Evolutionary conservation across 2,113 vertebrate species (phyloP), one percentile per base, ranked within the genome.

Genomic region (Furnarius figulus): DNA sequence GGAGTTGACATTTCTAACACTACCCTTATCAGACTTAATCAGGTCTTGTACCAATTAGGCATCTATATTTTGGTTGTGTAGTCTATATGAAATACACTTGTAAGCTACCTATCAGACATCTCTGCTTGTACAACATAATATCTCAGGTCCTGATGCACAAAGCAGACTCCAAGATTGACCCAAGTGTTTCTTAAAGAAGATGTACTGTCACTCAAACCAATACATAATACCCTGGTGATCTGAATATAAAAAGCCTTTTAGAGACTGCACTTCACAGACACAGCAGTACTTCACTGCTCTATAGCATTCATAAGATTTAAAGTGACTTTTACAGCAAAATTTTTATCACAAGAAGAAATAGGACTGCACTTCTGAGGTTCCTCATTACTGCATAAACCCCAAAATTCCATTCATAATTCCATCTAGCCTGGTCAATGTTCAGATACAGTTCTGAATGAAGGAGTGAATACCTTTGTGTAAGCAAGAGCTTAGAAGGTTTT

Each of bases 1-100:
- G 75, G 79, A 79, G 58, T 68, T 66, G 35, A 71, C 33, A 39
- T 86, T 62, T 88, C 24, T 91, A 92, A 61, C 8, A 28, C 56
- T 90, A 46, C 22, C 19, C 50, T 74, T 97, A 90, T 93, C 90
- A 96, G 61, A 87, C 24, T 75, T 62, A 91, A 92, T 94, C 90
- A 81, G 58, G 55, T 74, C 76, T 92, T 96, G 58, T 83, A 87
- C 25, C 63, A 77, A 91, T 87, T 93, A 90, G 30, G 42, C 52
- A 61, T 89, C 66, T 77, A 20, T 80, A 85, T 93, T 96, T 96
- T 62, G 11, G 28, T 71, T 82, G 27, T 24, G 20, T 55, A 49
- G 19, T 49, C 53, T 63, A 17, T 55, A 85, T 63, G 89, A 92
- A 92, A 93, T 85, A 33, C 42, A 87, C 40, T 76, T 79, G 39